These are phyloP conservation scores for Craseonycteris thonglongyai DNA, from an alignment of 2,113 vertebrate species.

Conservation along the genomic window DNA sequence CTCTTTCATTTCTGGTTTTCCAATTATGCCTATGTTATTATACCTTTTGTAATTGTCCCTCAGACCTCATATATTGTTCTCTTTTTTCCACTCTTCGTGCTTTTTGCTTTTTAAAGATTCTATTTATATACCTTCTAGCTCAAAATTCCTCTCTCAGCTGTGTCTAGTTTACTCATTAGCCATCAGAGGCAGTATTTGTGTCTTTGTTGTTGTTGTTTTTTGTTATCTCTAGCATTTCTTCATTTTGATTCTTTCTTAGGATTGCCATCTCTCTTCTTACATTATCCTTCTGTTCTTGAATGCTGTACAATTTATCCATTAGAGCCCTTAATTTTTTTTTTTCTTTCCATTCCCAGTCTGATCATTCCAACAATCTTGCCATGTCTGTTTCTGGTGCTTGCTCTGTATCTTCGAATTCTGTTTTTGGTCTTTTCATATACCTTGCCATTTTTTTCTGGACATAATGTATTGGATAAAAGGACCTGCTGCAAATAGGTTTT, in stretches of 20 bases:
- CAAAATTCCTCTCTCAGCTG: not conserved
- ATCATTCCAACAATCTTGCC: not conserved
- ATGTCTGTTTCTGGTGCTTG: not conserved
- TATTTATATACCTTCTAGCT: not conserved
- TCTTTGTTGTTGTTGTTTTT: not conserved
- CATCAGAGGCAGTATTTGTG: not conserved
- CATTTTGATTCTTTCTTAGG: not conserved
- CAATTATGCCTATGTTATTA: not conserved
- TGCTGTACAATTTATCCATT: not conserved
- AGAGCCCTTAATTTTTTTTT: too few relatives aligned
- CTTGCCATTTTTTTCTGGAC: not conserved
- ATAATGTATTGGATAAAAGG: not conserved
- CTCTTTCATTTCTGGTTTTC: not conserved
- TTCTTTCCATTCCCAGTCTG: not conserved
- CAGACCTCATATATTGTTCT: not conserved
- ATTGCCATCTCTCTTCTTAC: not conserved
- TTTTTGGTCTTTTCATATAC: not conserved
- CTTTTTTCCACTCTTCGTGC: not conserved
- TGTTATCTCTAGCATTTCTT: not conserved
- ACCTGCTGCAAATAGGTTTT: not conserved
- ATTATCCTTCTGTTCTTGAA: not conserved
- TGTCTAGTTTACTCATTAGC: not conserved
- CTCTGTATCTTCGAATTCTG: not conserved
- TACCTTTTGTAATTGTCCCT: not conserved
- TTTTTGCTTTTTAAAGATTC: not conserved